A percentile compares a stretch with the other conserved stretches of the same genome.
These are phyloP conservation scores for Drosophila birchii DNA, from an alignment of 2,888 invertebrate species.

Conservation along the genomic window DNA sequence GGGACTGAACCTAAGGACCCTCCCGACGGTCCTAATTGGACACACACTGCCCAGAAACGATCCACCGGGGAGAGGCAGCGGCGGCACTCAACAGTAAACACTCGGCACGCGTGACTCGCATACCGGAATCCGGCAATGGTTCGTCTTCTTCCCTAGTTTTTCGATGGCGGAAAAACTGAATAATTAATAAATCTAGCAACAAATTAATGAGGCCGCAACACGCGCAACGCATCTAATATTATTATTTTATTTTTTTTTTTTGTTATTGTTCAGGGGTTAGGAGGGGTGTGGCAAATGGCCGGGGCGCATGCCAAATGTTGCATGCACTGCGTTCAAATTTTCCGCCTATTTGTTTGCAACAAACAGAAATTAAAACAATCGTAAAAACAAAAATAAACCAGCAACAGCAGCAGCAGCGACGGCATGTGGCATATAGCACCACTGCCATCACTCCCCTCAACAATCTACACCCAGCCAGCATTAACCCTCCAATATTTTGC, in stretches of 20 bases:
- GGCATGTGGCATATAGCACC: slow-evolving; percentile 59
- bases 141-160: slow-evolving; percentile 33
- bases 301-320: slow-evolving; percentile 50
- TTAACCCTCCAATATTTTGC: slow-evolving; percentile 15
- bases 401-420: slow-evolving; percentile 1
- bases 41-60: slow-evolving; percentile 16
- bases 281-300: slow-evolving; percentile 3
- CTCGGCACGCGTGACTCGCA: slow-evolving; percentile 43
- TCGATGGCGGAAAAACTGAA: slow-evolving; percentile 55
- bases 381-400: slow-evolving; percentile 69
- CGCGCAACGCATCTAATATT: slow-evolving; percentile 53
- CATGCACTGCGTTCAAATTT: slow-evolving; percentile 66
- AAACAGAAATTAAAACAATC: slow-evolving; percentile 77
- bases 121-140: slow-evolving; percentile 11
- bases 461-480: not conserved
- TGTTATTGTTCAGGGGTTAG: not conserved
- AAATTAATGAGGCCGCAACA: slow-evolving; percentile 80
- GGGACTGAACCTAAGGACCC: slow-evolving; percentile 19
- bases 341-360: slow-evolving; percentile 79
- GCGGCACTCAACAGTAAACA: slow-evolving; percentile 23
- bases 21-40: slow-evolving; percentile 27
- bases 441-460: not conserved
- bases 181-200: slow-evolving; percentile 78
- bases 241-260: not conserved
- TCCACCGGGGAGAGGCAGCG: slow-evolving; percentile 8